Evolutionary conservation across 2,888 invertebrate genomes (phyloP).

Genomic region (Sclerodermus sp.): DNA sequence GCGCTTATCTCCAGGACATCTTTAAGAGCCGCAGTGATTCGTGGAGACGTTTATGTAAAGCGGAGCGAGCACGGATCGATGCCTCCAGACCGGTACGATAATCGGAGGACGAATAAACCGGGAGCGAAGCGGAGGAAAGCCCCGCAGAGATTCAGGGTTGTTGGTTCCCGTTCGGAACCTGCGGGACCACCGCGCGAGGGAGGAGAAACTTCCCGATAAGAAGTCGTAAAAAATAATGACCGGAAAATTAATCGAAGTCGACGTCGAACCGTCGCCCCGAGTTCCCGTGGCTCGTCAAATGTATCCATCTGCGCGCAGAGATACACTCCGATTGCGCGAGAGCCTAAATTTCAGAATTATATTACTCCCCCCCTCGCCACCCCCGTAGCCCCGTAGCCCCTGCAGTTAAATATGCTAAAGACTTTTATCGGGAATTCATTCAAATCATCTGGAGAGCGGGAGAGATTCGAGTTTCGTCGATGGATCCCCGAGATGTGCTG

Average conservation of each 20-base stretch:
- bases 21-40: conserved; percentile 45
- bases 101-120: conserved; percentile 28
- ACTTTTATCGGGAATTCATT: too few relatives aligned
- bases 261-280: conserved; percentile 47
- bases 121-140: conserved; percentile 10
- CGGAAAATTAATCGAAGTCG: conserved; percentile 56
- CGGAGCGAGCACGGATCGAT: conserved; percentile 26
- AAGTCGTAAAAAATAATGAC: conserved; percentile 55
- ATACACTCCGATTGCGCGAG: too few relatives aligned
- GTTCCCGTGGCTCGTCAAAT: conserved; percentile 44
- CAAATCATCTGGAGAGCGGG: too few relatives aligned
- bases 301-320: conserved; percentile 5
- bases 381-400: neutral
- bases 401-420: too few relatives aligned
- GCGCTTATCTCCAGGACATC: conserved; percentile 46
- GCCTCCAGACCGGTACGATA: conserved; percentile 32
- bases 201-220: conserved; percentile 39
- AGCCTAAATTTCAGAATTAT: too few relatives aligned
- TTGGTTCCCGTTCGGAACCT: conserved; percentile 2
- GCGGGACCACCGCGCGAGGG: conserved; percentile 5
- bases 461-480: too few relatives aligned
- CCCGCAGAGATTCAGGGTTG: too few relatives aligned
- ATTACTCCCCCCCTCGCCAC: too few relatives aligned
- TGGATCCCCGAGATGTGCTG: too few relatives aligned
- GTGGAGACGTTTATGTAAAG: conserved; percentile 49